These are phyloP conservation scores for Hetaerina titia DNA, from an alignment of 2,888 invertebrate species.

Conservation along the genomic window DNA sequence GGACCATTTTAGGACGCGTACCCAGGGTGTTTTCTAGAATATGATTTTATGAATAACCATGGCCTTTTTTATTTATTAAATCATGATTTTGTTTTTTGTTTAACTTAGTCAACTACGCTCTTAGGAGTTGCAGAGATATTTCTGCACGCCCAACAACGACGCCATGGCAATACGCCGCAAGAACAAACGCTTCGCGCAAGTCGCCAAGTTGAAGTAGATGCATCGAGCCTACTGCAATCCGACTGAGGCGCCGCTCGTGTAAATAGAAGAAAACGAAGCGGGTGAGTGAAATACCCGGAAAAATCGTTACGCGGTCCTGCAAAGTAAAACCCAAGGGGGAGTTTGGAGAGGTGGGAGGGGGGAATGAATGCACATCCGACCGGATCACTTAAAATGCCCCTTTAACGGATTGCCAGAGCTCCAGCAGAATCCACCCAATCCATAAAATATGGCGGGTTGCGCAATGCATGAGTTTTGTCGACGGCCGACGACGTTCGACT, in stretches of 20 bases:
- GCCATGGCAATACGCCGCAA: not conserved
- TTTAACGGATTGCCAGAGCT: not conserved
- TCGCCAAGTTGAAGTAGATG: not conserved
- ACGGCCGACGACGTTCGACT: too few species aligned
- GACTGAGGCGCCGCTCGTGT: not conserved
- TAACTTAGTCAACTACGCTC: not conserved
- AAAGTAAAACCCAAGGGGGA: not conserved
- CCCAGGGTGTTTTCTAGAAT: too few species aligned
- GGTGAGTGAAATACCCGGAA: not conserved
- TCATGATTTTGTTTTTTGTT: too few species aligned
- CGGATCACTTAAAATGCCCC: not conserved
- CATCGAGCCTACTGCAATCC: slow-evolving; percentile 7
- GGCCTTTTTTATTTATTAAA: too few species aligned
- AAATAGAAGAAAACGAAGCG: not conserved
- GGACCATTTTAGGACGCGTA: too few species aligned
- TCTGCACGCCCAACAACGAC: not conserved
- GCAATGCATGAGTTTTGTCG: not conserved
- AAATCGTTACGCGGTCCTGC: slow-evolving; percentile 11
- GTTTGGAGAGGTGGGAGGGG: too few species aligned
- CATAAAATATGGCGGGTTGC: not conserved
- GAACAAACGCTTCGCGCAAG: not conserved
- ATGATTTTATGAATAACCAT: too few species aligned
- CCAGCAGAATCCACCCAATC: not conserved
- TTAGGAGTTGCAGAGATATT: not conserved
- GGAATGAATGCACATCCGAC: not conserved